A percentile compares a stretch with the other conserved stretches of the same genome.
Evolutionary conservation across 1,140 invertebrate genomes (phyloP).

Genomic region (Drosophila novamexicana): DNA sequence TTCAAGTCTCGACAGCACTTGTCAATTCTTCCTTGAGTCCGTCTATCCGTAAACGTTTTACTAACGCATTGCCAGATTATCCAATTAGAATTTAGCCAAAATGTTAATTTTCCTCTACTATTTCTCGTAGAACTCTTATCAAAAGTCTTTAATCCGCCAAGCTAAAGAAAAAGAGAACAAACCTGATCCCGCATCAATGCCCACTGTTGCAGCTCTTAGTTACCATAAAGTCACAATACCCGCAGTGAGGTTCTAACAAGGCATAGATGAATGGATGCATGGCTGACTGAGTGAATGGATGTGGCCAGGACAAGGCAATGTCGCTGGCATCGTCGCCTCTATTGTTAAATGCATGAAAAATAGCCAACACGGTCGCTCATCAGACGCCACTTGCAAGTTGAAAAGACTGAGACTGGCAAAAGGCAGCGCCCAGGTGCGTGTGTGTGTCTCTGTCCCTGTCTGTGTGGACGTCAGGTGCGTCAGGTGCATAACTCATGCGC

Average conservation of each 20-base stretch:
- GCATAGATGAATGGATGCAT: slow-evolving; percentile 24
- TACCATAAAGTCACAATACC: slow-evolving; percentile 3
- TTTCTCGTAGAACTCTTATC: no score
- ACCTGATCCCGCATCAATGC: neutral
- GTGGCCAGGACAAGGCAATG: slow-evolving; percentile 18
- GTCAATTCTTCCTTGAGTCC: no score
- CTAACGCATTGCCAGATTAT: no score
- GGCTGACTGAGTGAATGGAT: slow-evolving; percentile 22
- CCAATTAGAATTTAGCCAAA: no score
- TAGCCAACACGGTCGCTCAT: slow-evolving; percentile 61
- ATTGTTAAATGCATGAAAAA: slow-evolving; percentile 82
- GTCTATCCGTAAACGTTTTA: no score
- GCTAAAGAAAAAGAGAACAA: neutral
- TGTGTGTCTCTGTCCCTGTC: neutral
- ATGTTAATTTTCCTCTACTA: no score
- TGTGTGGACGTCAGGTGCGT: slow-evolving; percentile 24
- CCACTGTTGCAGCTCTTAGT: neutral
- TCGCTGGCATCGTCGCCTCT: slow-evolving; percentile 36
- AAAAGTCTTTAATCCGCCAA: no score
- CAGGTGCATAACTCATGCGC: slow-evolving; percentile 71
- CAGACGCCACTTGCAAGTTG: slow-evolving; percentile 22
- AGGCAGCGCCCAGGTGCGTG: neutral
- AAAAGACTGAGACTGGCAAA: neutral
- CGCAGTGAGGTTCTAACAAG: slow-evolving; percentile 23
- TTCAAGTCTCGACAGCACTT: no score